Conservation (phyloP, 2,113 vertebrate genomes). For the Larimichthys crocea region DNA sequence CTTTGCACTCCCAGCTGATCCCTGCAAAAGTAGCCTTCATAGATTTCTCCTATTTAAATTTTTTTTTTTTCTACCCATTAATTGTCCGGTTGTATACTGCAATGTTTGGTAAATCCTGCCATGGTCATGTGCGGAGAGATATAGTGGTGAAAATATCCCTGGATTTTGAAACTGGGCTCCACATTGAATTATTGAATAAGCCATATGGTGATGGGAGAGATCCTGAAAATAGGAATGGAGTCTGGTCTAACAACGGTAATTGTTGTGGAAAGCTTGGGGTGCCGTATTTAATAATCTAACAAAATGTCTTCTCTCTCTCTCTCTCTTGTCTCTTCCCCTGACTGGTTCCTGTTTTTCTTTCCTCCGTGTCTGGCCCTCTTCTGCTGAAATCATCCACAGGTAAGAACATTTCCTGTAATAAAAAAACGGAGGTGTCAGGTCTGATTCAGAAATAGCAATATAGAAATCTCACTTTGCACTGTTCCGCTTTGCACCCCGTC, state of each 20-base stretch:
- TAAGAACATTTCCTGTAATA: slow-evolving; percentile 61
- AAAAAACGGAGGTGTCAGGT: slow-evolving; percentile 25
- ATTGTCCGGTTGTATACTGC: background rate
- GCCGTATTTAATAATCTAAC: slow-evolving; percentile 64
- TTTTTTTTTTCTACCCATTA: slow-evolving; percentile 11
- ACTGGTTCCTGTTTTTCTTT: slow-evolving; percentile 16
- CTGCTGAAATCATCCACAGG: slow-evolving; percentile 68
- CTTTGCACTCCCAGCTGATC: slow-evolving; percentile 32
- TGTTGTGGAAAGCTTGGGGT: slow-evolving; percentile 19
- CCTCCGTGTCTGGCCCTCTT: background rate
- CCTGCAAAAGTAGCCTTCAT: slow-evolving; percentile 25
- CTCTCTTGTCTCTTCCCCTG: background rate
- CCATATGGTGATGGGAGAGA: slow-evolving; percentile 15
- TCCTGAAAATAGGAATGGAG: slow-evolving; percentile 8
- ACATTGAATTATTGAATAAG: slow-evolving; percentile 29
- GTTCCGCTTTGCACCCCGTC: slow-evolving; percentile 18
- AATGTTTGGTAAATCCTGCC: slow-evolving; percentile 41
- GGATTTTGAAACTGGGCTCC: slow-evolving; percentile 7
- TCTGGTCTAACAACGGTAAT: slow-evolving; percentile 24
- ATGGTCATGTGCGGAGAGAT: slow-evolving; percentile 22
- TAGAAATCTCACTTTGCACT: slow-evolving; percentile 23
- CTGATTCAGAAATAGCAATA: slow-evolving; percentile 29
- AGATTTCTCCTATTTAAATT: slow-evolving; percentile 24
- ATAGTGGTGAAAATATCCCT: slow-evolving; percentile 1
- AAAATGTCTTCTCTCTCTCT: slow-evolving; percentile 54